These are phyloP conservation scores for Hemiscyllium ocellatum DNA, from an alignment of 2,113 vertebrate genomes.

Conservation along the genomic window DNA sequence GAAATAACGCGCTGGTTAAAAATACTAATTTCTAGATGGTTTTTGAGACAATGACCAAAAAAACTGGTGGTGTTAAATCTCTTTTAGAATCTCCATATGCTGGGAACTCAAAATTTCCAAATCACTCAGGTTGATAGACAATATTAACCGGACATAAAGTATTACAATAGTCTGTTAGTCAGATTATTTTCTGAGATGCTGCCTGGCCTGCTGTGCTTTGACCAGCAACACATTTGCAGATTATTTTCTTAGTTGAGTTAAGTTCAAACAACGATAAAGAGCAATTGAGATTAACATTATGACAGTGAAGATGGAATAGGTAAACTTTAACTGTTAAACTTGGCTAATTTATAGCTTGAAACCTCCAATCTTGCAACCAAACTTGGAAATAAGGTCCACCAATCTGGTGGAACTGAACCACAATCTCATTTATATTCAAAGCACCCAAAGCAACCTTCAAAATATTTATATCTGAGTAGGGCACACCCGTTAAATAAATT, in stretches of 20 bases:
- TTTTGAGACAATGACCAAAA: not conserved
- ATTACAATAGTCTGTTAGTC: not conserved
- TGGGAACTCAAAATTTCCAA: not conserved
- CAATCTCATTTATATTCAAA: not conserved
- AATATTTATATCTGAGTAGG: not conserved
- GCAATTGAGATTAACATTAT: not conserved
- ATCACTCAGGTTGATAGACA: not conserved
- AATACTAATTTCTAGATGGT: not conserved
- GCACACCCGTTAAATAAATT: not conserved
- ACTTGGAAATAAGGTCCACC: not conserved
- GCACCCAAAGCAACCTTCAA: not conserved
- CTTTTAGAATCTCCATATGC: not conserved
- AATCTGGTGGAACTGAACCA: not conserved
- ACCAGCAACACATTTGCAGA: too few relatives aligned
- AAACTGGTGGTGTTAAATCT: not conserved
- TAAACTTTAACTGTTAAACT: not conserved
- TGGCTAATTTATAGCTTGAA: not conserved
- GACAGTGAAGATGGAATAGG: not conserved
- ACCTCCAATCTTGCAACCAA: not conserved
- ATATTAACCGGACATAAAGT: not conserved
- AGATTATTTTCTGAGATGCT: too few relatives aligned
- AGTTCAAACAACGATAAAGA: not conserved
- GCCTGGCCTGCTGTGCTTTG: too few relatives aligned
- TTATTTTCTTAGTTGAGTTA: not conserved
- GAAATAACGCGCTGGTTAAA: not conserved